Conservation (phyloP, 2,888 invertebrate genomes). For the Ochropleura leucogaster region DNA sequence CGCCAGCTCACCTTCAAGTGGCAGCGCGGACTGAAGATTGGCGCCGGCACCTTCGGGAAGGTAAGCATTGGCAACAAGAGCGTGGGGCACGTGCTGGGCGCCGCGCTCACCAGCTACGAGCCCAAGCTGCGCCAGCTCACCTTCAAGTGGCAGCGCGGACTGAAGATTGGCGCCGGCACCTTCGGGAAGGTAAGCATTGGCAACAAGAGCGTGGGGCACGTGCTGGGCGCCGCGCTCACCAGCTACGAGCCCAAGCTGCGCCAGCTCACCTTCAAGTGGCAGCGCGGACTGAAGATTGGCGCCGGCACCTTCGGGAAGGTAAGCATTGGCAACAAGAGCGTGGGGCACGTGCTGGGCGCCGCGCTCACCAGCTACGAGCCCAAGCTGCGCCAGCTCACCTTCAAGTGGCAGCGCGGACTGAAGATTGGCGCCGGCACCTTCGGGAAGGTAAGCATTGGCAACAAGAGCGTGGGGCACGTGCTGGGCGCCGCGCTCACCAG, state of each 20-base stretch:
- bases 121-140: constrained; percentile 95
- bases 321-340: no score
- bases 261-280: constrained; percentile 97
- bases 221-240: constrained; percentile 75
- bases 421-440: constrained; percentile 98
- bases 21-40: constrained; percentile 97
- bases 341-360: no score
- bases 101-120: constrained; percentile 89
- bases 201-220: no score
- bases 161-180: constrained; percentile 97
- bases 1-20: constrained; percentile 97
- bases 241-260: constrained; percentile 94
- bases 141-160: constrained; percentile 98
- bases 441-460: constrained; percentile 92
- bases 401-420: constrained; percentile 98
- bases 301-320: constrained; percentile 97
- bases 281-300: constrained; percentile 97
- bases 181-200: constrained; percentile 94
- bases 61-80: no score
- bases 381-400: constrained; percentile 94
- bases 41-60: constrained; percentile 98
- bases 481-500: constrained; percentile 81
- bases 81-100: no score
- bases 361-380: constrained; percentile 91
- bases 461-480: no score